phyloP scores from a whole-genome alignment of 2,888 invertebrate genomes.

The Scotopteryx bipunctaria region DNA sequence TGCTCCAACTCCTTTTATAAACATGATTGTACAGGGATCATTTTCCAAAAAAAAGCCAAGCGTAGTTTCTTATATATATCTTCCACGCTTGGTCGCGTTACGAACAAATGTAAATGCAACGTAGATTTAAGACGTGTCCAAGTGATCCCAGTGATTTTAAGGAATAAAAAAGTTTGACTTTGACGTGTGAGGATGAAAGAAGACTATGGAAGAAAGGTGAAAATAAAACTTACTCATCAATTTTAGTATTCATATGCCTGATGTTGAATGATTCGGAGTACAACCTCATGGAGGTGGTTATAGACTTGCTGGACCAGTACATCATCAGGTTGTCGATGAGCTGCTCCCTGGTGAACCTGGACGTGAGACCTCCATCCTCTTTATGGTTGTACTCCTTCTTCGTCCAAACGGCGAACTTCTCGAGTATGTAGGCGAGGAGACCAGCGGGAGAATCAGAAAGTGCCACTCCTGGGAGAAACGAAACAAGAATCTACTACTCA shows the following conservation, averaged over 20 bases:
- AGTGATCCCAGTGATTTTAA: too few relatives aligned
- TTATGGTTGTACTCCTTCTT: conserved; percentile 63
- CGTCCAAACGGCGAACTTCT: conserved; percentile 92
- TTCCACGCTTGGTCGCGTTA: too few relatives aligned
- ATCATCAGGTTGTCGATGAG: conserved; percentile 92
- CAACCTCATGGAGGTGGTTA: conserved; percentile 88
- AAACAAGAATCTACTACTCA: too few relatives aligned
- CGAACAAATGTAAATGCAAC: too few relatives aligned
- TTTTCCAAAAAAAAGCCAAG: too few relatives aligned
- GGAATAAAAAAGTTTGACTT: too few relatives aligned
- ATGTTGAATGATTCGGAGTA: conserved; percentile 86
- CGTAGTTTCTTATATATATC: too few relatives aligned
- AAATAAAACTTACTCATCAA: conserved; percentile 70
- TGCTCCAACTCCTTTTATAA: too few relatives aligned
- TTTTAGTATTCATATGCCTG: conserved; percentile 43
- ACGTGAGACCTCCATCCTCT: conserved; percentile 86
- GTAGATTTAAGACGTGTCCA: too few relatives aligned
- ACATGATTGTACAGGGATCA: too few relatives aligned
- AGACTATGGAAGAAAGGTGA: not conserved
- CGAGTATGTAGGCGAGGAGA: conserved; percentile 91
- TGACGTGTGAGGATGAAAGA: too few relatives aligned
- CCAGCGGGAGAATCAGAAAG: conserved; percentile 90
- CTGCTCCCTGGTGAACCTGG: conserved; percentile 86
- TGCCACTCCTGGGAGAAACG: conserved; percentile 82
- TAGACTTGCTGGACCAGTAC: conserved; percentile 90